Evolutionary conservation across 2,113 vertebrate species (phyloP).

Genomic region (Thamnaconus septentrionalis): DNA sequence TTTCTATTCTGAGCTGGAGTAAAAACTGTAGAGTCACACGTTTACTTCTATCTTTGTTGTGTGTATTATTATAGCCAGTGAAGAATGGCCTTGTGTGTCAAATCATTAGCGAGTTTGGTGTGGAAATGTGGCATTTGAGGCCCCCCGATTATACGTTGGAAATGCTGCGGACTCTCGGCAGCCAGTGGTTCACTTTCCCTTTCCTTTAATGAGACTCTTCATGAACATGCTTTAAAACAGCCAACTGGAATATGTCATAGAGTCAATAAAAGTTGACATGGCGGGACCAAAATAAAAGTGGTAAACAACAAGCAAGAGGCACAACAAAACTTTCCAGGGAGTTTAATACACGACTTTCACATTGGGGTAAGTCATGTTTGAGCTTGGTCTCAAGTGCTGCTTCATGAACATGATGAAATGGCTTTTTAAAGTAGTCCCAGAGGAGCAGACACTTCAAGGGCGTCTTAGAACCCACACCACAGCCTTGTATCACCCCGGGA

Average conservation of each 20-base stretch:
- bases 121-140: too few species aligned
- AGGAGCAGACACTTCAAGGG: slow-evolving; percentile 77
- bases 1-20: too few species aligned
- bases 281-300: slow-evolving; percentile 29
- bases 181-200: too few species aligned
- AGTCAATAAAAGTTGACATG: slow-evolving; percentile 23
- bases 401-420: slow-evolving; percentile 74
- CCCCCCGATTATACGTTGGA: too few species aligned
- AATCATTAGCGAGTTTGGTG: too few species aligned
- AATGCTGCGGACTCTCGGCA: too few species aligned
- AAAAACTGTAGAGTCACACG: too few species aligned
- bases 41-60: too few species aligned
- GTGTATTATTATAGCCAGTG: too few species aligned
- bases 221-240: slow-evolving; percentile 45
- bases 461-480: slow-evolving; percentile 74
- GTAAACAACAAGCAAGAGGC: slow-evolving; percentile 34
- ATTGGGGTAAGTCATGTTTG: slow-evolving; percentile 61
- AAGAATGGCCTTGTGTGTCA: too few species aligned
- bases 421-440: slow-evolving; percentile 76
- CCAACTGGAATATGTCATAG: slow-evolving; percentile 27
- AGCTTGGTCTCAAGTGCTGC: slow-evolving; percentile 67
- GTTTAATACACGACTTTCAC: slow-evolving; percentile 65
- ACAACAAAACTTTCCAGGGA: slow-evolving; percentile 69
- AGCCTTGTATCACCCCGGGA: slow-evolving; percentile 71
- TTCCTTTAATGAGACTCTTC: too few species aligned